Percentiles rank a stretch among this genome's conserved stretches.
phyloP scores from a whole-genome alignment of 2,797 vertebrate genomes.

The Molossus molossus region DNA sequence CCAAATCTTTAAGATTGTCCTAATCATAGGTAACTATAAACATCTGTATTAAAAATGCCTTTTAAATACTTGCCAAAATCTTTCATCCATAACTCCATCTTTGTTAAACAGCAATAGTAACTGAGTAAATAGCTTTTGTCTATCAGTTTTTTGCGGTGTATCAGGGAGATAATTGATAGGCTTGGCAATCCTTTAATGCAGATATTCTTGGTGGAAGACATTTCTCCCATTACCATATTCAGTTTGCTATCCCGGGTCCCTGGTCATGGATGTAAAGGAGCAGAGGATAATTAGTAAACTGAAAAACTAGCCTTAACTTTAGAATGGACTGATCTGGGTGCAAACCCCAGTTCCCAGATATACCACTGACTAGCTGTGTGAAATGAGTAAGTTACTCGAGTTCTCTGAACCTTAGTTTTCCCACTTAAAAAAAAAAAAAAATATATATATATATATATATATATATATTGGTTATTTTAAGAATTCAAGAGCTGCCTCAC shows the following conservation, averaged over 20 bases:
- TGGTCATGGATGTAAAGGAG: neutral
- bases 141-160: constrained; percentile 10
- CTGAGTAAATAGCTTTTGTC: constrained; percentile 48
- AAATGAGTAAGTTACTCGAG: constrained; percentile 26
- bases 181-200: neutral
- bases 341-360: neutral
- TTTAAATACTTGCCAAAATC: constrained; percentile 37
- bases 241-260: neutral
- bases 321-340: neutral
- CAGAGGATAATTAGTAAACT: neutral
- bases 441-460: too few relatives aligned
- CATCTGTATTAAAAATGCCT: constrained; percentile 27
- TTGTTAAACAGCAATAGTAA: constrained; percentile 52
- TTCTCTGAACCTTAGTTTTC: constrained; percentile 13
- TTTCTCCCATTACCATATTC: neutral
- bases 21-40: constrained; percentile 33
- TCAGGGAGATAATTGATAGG: constrained; percentile 39
- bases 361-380: neutral
- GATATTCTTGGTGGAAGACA: constrained; percentile 25
- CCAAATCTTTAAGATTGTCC: neutral
- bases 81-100: constrained; percentile 24
- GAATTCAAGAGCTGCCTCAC: neutral
- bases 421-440: neutral
- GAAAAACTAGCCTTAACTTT: constrained; percentile 25
- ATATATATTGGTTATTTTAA: constrained; percentile 22